These are phyloP conservation scores for Rhynchonycteris naso DNA, from an alignment of 2,797 vertebrate genomes.

Conservation along the genomic window DNA sequence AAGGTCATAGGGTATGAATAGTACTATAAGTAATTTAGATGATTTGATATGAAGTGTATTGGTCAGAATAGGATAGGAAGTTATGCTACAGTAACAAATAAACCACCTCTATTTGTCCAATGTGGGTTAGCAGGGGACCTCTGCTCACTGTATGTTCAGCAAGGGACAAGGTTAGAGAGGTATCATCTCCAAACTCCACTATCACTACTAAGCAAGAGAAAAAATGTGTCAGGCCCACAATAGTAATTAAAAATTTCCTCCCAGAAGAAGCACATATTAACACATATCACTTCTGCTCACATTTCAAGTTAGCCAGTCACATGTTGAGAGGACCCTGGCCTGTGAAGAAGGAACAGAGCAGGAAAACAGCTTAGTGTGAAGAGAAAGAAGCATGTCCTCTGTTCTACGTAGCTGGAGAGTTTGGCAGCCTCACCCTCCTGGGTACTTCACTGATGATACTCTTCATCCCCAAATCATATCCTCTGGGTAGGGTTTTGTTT, in stretches of 20 bases:
- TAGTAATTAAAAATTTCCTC: background rate
- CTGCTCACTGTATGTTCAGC: background rate
- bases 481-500: background rate
- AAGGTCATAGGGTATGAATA: background rate
- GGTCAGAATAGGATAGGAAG: background rate
- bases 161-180: background rate
- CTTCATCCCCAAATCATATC: background rate
- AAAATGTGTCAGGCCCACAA: background rate
- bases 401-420: background rate
- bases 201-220: background rate
- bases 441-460: background rate
- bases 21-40: background rate
- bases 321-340: background rate
- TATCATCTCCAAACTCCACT: background rate
- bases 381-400: background rate
- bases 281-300: background rate
- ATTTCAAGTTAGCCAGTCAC: background rate
- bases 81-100: background rate
- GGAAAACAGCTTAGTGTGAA: background rate
- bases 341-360: background rate
- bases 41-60: background rate
- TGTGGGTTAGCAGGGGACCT: background rate
- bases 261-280: background rate
- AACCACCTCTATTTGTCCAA: background rate
- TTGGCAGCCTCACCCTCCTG: background rate